Conservation (phyloP, 1,140 invertebrate species). For the Cataglyphis hispanica region DNA sequence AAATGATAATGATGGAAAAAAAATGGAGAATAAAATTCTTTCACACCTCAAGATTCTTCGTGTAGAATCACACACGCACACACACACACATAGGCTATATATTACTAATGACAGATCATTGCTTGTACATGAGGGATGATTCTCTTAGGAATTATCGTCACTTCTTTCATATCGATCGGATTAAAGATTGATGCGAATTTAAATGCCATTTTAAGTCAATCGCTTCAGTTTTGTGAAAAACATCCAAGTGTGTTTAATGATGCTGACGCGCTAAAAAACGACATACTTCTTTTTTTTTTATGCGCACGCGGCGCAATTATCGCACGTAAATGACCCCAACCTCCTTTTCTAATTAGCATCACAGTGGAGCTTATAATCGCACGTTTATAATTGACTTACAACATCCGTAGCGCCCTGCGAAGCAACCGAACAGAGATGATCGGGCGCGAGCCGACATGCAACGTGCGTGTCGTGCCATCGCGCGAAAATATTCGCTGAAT, state of each 20-base stretch:
- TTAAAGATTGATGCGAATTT: conserved; percentile 10
- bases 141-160: neutral
- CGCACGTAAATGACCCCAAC: neutral
- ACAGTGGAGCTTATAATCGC: neutral
- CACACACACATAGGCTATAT: no score
- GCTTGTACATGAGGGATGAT: neutral
- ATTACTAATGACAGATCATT: neutral
- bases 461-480: conserved; percentile 14
- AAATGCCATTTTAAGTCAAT: neutral
- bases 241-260: neutral
- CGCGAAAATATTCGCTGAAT: conserved; percentile 65
- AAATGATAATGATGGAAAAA: neutral
- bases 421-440: conserved; percentile 16
- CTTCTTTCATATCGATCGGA: neutral
- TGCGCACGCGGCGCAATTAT: neutral
- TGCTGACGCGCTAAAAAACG: neutral
- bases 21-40: neutral
- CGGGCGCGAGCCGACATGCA: conserved; percentile 1
- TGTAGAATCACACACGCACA: neutral
- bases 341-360: conserved; percentile 43
- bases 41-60: neutral
- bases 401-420: neutral
- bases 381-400: conserved; percentile 31
- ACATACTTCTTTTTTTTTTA: conserved; percentile 11
- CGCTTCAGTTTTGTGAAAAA: neutral